Evolutionary conservation across 2,797 vertebrate species (phyloP).

Genomic region (Phrynocephalus forsythii): DNA sequence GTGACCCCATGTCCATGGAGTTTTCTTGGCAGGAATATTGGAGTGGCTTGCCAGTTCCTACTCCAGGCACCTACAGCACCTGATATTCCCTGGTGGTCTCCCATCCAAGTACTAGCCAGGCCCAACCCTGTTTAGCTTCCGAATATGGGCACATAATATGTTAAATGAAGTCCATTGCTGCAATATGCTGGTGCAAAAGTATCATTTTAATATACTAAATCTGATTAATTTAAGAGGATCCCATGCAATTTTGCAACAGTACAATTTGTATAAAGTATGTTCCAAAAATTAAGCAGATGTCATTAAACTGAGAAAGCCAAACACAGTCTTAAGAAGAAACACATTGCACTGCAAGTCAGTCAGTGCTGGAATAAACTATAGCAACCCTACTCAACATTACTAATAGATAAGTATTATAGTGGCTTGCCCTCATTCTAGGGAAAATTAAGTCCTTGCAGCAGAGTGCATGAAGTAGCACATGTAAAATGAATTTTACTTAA

Average conservation of each 20-base stretch:
- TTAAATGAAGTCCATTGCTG: neutral
- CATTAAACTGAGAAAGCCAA: neutral
- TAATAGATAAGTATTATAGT: neutral
- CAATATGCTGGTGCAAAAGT: conserved; percentile 25
- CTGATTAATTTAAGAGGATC: conserved; percentile 54
- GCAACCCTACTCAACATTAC: neutral
- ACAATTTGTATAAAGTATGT: conserved; percentile 38
- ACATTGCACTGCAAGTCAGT: neutral
- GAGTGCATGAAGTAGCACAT: neutral
- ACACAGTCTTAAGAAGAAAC: neutral
- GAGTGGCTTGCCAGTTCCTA: too few relatives aligned
- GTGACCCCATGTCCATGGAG: too few relatives aligned
- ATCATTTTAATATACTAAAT: conserved; percentile 44
- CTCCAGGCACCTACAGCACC: too few relatives aligned
- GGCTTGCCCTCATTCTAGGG: neutral
- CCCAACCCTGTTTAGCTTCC: too few relatives aligned
- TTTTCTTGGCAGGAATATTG: too few relatives aligned
- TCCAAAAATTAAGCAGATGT: conserved; percentile 54
- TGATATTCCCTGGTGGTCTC: too few relatives aligned
- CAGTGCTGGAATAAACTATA: neutral
- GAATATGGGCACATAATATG: conserved; percentile 34
- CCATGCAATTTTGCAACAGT: conserved; percentile 56
- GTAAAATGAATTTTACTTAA: too few relatives aligned
- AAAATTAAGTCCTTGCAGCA: neutral
- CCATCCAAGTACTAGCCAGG: too few relatives aligned